Conservation (phyloP, 2,113 vertebrate genomes). For the Vulpes ferrilata region DNA sequence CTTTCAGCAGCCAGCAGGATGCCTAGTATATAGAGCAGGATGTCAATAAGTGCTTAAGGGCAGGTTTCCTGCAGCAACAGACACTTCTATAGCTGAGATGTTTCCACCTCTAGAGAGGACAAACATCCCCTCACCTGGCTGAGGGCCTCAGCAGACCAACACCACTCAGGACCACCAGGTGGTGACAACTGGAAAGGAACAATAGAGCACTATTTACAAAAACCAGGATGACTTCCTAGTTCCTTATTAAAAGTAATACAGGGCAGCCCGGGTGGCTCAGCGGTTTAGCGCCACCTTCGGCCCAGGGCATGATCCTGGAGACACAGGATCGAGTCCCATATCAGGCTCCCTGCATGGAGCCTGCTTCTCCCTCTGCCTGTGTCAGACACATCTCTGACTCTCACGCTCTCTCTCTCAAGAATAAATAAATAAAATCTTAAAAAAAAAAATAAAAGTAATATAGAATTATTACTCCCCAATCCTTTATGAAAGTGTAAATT, state of each 20-base stretch:
- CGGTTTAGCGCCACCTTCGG: no score
- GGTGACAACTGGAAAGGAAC: background rate
- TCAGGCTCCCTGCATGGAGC: no score
- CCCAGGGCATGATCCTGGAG: no score
- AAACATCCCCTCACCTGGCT: background rate
- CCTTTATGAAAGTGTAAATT: background rate
- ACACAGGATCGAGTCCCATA: no score
- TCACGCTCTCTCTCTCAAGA: no score
- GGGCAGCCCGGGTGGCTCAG: no score
- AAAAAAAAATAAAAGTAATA: background rate
- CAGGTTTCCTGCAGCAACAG: conserved; percentile 50
- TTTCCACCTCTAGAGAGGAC: background rate
- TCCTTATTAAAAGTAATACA: background rate
- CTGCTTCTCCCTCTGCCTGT: no score
- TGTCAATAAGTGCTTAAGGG: conserved; percentile 25
- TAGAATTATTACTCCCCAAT: background rate
- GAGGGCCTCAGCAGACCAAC: background rate
- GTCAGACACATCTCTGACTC: no score
- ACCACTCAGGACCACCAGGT: background rate
- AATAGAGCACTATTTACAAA: conserved; percentile 4
- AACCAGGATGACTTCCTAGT: background rate
- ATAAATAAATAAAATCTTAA: no score
- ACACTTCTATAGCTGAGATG: background rate
- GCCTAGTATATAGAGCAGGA: background rate
- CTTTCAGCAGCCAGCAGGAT: background rate